Percentiles rank a stretch among this genome's conserved stretches.
Conservation (phyloP, 2,888 invertebrate genomes). For the Acanthacorydalis orientalis region DNA sequence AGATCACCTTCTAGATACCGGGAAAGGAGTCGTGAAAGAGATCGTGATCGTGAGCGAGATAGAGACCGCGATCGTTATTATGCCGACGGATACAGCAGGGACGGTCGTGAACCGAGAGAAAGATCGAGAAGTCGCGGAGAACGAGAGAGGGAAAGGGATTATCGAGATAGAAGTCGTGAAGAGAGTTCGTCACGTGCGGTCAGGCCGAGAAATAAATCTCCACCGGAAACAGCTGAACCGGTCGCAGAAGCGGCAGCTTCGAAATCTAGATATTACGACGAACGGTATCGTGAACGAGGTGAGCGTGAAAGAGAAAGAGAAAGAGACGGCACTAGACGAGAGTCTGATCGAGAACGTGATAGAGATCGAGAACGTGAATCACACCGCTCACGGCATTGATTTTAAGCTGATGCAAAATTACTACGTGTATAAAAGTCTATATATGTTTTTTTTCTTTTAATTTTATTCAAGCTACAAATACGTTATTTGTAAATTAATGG, state of each 20-base stretch:
- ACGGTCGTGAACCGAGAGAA: slow-evolving; percentile 44
- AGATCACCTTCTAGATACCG: slow-evolving; percentile 24
- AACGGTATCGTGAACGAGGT: slow-evolving; percentile 60
- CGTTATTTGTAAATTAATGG: too few species aligned
- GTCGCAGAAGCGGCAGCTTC: slow-evolving; percentile 28
- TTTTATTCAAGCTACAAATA: too few species aligned
- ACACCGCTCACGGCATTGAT: slow-evolving; percentile 51
- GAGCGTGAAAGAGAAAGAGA: slow-evolving; percentile 36
- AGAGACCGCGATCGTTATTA: slow-evolving; percentile 34
- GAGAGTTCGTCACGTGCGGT: slow-evolving; percentile 23
- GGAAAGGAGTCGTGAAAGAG: slow-evolving; percentile 37
- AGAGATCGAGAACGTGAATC: slow-evolving; percentile 50
- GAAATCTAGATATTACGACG: slow-evolving; percentile 67
- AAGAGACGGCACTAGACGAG: slow-evolving; percentile 32
- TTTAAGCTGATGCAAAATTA: not conserved
- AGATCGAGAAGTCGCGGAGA: slow-evolving; percentile 71
- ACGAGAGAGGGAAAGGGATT: slow-evolving; percentile 46
- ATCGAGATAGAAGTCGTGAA: slow-evolving; percentile 59
- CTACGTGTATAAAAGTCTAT: too few species aligned
- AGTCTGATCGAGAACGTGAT: slow-evolving; percentile 46
- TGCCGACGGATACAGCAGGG: slow-evolving; percentile 27
- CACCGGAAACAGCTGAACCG: slow-evolving; percentile 36
- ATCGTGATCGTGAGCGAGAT: slow-evolving; percentile 33
- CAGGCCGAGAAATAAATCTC: slow-evolving; percentile 40
- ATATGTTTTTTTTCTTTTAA: too few species aligned